Evolutionary conservation across 2,888 invertebrate species (phyloP), one percentile per base, ranked within the genome.

Genomic region (Eumerus sabulonum): DNA sequence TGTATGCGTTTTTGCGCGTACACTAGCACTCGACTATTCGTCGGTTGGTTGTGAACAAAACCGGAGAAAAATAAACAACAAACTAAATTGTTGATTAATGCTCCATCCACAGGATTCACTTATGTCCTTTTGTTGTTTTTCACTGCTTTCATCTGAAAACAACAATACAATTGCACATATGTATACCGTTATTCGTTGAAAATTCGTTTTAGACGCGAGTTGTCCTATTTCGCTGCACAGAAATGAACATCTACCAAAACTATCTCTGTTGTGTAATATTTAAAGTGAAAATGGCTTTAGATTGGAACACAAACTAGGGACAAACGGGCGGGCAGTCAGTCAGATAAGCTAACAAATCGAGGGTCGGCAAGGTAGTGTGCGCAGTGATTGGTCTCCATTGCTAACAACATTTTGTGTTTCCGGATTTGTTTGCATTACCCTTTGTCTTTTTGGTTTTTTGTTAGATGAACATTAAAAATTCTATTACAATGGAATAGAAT

Each of bases 61-160:
- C 27, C 44, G 35, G 16, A n/a, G 12, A n/a, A 40, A 11, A 40
- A 9, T 11, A 40, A 27, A 40, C 3, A 40, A 40, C 70, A 60
- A 72, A 62, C 72, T 72, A 72, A 77, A 76, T 76, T 71, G 71
- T 66, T 76, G 71, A 76, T 76, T 54, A 60, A 70, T 76, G 64
- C 17, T n/a, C 36, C 27, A 27, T 40, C 48, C 36, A 18, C 36
- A 36, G n/a, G 56, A 18, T 50, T 27, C 27, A 27, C 7, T 27
- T n/a, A n/a, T n/a, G n/a, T n/a, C n/a, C n/a, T n/a, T n/a, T n/a
- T n/a, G n/a, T n/a, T n/a, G n/a, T n/a, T n/a, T n/a, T n/a, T n/a
- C n/a, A n/a, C n/a, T n/a, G n/a, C n/a, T n/a, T n/a, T n/a, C n/a
- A n/a, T n/a, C n/a, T n/a, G n/a, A n/a, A n/a, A n/a, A n/a, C n/a